These are phyloP conservation scores for Zaprionus camerounensis DNA, from an alignment of 1,140 invertebrate genomes.

Conservation along the genomic window DNA sequence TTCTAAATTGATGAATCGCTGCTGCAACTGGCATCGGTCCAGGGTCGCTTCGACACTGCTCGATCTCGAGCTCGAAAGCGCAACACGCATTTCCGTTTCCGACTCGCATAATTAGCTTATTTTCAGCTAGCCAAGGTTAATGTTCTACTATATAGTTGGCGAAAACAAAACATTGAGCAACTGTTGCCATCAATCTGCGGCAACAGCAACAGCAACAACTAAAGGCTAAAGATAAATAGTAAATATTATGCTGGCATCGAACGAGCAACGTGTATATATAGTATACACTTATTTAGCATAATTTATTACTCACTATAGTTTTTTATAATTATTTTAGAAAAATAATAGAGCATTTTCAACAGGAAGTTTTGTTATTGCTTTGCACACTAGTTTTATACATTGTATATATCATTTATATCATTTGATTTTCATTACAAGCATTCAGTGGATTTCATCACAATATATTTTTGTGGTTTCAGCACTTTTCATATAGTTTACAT, in stretches of 20 bases:
- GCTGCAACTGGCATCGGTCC: slow-evolving; percentile 37
- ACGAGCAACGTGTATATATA: background rate
- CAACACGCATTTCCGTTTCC: slow-evolving; percentile 68
- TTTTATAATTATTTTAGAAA: background rate
- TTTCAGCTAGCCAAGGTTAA: slow-evolving; percentile 71
- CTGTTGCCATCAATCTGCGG: slow-evolving; percentile 71
- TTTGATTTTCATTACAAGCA: background rate
- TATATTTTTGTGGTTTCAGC: background rate
- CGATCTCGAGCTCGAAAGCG: slow-evolving; percentile 32
- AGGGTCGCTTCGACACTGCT: slow-evolving; percentile 39
- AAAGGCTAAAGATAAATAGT: slow-evolving; percentile 19
- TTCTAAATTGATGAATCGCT: slow-evolving; percentile 37
- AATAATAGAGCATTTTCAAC: background rate
- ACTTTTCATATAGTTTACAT: background rate
- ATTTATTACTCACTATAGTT: background rate
- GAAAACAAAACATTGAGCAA: slow-evolving; percentile 72
- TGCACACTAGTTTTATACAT: background rate
- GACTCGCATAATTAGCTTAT: slow-evolving; percentile 46
- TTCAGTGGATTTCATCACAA: background rate
- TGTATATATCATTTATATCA: background rate
- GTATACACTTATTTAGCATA: background rate
- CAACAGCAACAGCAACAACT: background rate
- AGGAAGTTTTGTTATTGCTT: background rate
- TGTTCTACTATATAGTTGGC: slow-evolving; percentile 22
- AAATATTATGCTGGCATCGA: slow-evolving; percentile 17